A percentile compares a stretch with the other conserved stretches of the same genome.
Evolutionary conservation across 23 tunicate species (phyloP).

Genomic region (Halocynthia aurantium): DNA sequence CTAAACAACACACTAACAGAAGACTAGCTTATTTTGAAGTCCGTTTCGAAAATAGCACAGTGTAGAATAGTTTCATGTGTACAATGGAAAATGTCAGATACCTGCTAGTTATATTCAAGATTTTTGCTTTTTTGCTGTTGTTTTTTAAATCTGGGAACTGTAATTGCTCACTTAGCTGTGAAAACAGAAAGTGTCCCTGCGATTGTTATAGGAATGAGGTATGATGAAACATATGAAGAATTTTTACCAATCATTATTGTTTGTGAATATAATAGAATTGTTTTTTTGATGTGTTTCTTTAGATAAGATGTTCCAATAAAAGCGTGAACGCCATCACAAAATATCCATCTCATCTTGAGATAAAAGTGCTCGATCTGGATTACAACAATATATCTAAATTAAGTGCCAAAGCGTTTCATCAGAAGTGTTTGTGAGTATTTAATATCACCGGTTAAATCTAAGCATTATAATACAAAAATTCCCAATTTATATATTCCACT

Average conservation of each 20-base stretch:
- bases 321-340: conserved; percentile 23
- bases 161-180: conserved; percentile 70
- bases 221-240: conserved; percentile 6
- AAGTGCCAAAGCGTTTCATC: conserved; percentile 17
- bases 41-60: no score
- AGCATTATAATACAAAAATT: background rate
- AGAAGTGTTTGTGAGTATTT: conserved; percentile 17
- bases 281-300: no score
- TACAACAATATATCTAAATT: conserved; percentile 36
- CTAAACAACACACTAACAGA: no score
- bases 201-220: conserved; percentile 61
- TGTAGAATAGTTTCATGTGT: no score
- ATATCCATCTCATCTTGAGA: conserved; percentile 40
- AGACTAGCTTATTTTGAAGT: no score
- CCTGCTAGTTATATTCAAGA: no score
- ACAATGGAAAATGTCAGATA: no score
- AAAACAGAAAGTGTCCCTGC: conserved; percentile 72
- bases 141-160: background rate
- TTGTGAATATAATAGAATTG: background rate
- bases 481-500: background rate
- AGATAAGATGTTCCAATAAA: conserved; percentile 31
- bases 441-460: background rate
- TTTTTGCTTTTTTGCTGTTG: background rate
- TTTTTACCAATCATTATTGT: background rate
- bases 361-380: conserved; percentile 44